These are phyloP conservation scores for Nephila pilipes DNA, from an alignment of 1,140 invertebrate genomes.

Conservation along the genomic window DNA sequence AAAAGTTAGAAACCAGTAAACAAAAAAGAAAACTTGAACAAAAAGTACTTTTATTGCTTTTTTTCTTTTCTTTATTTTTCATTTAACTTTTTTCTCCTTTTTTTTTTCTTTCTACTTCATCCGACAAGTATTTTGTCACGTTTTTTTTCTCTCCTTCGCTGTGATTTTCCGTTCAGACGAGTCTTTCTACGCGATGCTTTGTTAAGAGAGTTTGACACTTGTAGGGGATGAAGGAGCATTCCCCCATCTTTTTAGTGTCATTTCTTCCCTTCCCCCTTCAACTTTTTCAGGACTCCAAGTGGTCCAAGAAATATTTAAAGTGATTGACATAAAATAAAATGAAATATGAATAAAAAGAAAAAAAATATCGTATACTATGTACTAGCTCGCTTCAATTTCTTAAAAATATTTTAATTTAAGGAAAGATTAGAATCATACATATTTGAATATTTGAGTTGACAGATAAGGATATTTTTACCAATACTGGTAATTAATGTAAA, in stretches of 20 bases:
- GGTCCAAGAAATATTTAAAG: not conserved
- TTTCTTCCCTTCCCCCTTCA: not conserved
- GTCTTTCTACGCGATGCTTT: not conserved
- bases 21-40: constrained; percentile 14
- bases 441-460: too few species aligned
- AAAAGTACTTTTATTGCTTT: not conserved
- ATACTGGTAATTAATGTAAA: too few species aligned
- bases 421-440: too few species aligned
- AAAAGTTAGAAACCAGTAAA: constrained; percentile 7
- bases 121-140: not conserved
- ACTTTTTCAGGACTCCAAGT: not conserved
- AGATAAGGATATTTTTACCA: too few species aligned
- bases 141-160: not conserved
- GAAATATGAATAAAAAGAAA: not conserved
- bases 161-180: not conserved
- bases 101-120: not conserved
- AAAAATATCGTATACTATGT: not conserved
- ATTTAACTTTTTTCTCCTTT: not conserved
- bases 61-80: not conserved
- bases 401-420: too few species aligned
- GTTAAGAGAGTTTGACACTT: constrained; percentile 34
- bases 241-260: not conserved
- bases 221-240: not conserved
- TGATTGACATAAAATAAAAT: not conserved
- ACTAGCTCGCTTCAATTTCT: not conserved